Evolutionary conservation across 2,888 invertebrate genomes (phyloP), one percentile per base, ranked within the genome.

Genomic region (Alentia gelatinosa): DNA sequence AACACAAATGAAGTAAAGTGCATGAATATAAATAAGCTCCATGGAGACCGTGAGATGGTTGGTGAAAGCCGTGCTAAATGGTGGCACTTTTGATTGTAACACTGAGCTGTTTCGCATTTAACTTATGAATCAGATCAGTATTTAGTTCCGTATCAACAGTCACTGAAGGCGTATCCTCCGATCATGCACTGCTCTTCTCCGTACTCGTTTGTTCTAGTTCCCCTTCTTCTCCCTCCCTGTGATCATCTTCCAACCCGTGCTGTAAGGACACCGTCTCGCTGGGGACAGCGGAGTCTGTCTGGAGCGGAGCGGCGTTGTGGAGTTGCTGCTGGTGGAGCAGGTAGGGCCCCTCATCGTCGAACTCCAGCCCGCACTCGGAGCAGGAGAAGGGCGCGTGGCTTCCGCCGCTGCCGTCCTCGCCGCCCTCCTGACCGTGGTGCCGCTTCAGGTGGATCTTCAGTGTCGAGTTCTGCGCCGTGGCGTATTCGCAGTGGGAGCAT

Each of bases 391-490:
- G 39, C 12, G 79, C 39, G 37, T 7, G 39, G 86, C 47, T 86
- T 0, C 79, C 79, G 3, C 74, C 15, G 26, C 15, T 5, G 15
- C 83, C 40, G 42, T 83, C 50, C 50, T 50, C 88, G 1, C 88
- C 42, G 19, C 74, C 63, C 5, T n/a, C 90, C 23, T 86, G 42
- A n/a, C 94, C 94, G 91, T 96, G 96, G 92, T 96, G 96, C 26
- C 96, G 94, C 91, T 95, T 95, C 84, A 96, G 92, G 91, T 96
- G 96, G 35, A 96, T 95, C 92, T 95, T 96, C 37, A 96, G 93
- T 0, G 96, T 96, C 91, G 95, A 95, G 93, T 96, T 96, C 93
- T 96, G 96, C 12, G 96, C 96, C 4, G 96, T 96, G 37, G 96
- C 95, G 93, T 96, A 96, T 88, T 95, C 95, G 93, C 96, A 96